Base-by-base conservation (phyloP, 1,140 invertebrate genomes). In the Neocloeon triangulifer region DNA sequence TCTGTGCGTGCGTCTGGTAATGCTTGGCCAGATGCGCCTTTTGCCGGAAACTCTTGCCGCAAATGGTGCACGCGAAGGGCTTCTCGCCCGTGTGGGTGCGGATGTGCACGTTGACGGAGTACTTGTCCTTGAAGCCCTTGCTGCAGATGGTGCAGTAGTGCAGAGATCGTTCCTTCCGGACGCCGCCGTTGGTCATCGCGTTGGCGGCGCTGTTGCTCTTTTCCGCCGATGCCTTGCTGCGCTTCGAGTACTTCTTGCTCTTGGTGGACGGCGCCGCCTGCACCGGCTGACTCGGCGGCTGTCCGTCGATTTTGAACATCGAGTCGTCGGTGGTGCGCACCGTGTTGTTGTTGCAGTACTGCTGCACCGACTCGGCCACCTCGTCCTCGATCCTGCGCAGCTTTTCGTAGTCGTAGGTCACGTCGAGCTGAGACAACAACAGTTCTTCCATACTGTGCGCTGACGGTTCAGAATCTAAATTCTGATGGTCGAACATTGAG, bases 11-110 rank as follows among this genome's bases (percentile, higher is more conserved):
- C 13, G 88, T 94, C 53, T 92, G 82, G 51, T 94, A 89, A 53
- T 96, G 89, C 51, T 96, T 96, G 33, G 89, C 89, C 32, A 96
- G 63, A 50, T 96, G 91, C 0, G 88, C 89, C 51, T 95, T 95
- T 52, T 96, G 91, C 12, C 88, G 65, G 55, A 88, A 88, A 41
- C 76, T 82, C 47, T 86, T 88, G 27, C 78, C 78, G 43, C 84
- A 89, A 12, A 85, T 54, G 7, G 74, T 75, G 47, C 82, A 89
- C 5, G 77, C 64, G 47, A 89, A 89, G 1, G 82, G 82, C 46
- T 88, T 88, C 49, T 88, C 81, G 1, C 78, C 79, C 0, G 81
- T 89, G 46, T 89, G 82, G 19, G 81, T 86, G 41, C 82, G 60
- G 36, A 86, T 80, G 52, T 88, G 82, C 15, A 89, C 81, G 42